Evolutionary conservation across 2,113 vertebrate genomes (phyloP), one percentile per base, ranked within the genome.

Genomic region (Solenodon paradoxus): DNA sequence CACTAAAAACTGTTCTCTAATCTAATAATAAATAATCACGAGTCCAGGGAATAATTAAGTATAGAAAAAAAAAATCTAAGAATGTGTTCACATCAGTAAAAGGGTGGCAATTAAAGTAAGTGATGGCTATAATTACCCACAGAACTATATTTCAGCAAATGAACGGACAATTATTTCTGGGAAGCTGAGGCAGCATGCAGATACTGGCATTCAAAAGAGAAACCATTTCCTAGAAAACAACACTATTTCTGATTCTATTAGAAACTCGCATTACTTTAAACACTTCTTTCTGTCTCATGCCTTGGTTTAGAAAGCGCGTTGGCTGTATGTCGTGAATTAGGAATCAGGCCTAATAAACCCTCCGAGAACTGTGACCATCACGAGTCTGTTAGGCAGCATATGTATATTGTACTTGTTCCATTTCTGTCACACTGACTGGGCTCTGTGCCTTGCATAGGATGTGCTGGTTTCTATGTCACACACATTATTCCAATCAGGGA

Each of bases 31-130:
- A 97, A 95, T 79, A 89, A 79, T 82, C 78, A 15, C 83, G 93
- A 82, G 91, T 96, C 94, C 91, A 49, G 75, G 93, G 97, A 96
- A 97, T 95, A 97, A 97, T 97, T 96, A 97, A 91, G 79, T 89
- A 83, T 66, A 82, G 89, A 90, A 63, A 81, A 95, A n/a, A 94
- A 80, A 82, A 80, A 94, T 91, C 81, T 35, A 93, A 97, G 96
- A 49, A 82, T 94, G 57, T 93, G 89, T 89, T 96, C 92, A 35
- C 89, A 88, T 89, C 63, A 92, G 94, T 77, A 82, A 92, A 94
- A 95, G 68, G 82, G 61, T 63, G 49, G 96, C 93, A 95, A 94
- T 97, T 97, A 97, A 93, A 95, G 92, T 89, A 93, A 97, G 92
- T 57, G 97, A 95, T 91, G 90, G 94, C 97, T 92, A 49, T 94